Base-by-base conservation (phyloP, 2,797 vertebrate species). In the Alfaro cultratus region DNA sequence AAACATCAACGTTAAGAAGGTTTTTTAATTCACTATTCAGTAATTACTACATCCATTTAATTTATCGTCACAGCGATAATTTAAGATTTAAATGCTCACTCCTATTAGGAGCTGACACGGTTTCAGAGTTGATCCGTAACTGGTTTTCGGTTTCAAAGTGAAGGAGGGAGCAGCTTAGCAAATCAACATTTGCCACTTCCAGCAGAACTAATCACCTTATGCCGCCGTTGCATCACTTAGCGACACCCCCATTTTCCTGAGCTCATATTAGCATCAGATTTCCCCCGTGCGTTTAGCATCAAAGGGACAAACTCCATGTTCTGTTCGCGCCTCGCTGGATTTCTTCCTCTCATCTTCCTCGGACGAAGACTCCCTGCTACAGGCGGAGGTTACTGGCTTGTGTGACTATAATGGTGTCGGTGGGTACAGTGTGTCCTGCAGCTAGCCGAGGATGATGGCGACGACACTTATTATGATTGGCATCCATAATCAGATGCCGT, bases 261-360 rank as follows among this genome's bases (percentile, higher is more conserved):
- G 83, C 87, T 86, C 82, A 80, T 83, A 46, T 84, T 86, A 81
- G 83, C 85, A 74, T 76, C 83, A 78, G 76, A 83, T 80, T 82
- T 80, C 78, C 62, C 83, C 80, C 29, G 72, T 87, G 78, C 75
- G 71, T 86, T 81, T 85, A 73, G 89, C 91, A 89, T 94, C 92
- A 94, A 88, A 93, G 86, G 64, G 84, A 86, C 26, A 10, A 53
- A 46, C 75, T 76, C 81, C 86, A 68, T 88, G 77, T 88, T 87
- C 71, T 85, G 15, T 84, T 88, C 39, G 23, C 41, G 18, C 74
- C 86, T 89, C 80, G 49, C 67, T 89, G 87, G 86, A 89, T 88
- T 86, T 81, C 82, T 75, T 73, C 68, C 64, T 60, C 75, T 77
- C 73, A 15, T 78, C 23, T 79, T 70, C 53, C 51, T 72, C 81